A percentile compares a stretch with the other conserved stretches of the same genome.
These are phyloP conservation scores for Colistium nudipinnis DNA, from an alignment of 2,113 vertebrate genomes.

Conservation along the genomic window DNA sequence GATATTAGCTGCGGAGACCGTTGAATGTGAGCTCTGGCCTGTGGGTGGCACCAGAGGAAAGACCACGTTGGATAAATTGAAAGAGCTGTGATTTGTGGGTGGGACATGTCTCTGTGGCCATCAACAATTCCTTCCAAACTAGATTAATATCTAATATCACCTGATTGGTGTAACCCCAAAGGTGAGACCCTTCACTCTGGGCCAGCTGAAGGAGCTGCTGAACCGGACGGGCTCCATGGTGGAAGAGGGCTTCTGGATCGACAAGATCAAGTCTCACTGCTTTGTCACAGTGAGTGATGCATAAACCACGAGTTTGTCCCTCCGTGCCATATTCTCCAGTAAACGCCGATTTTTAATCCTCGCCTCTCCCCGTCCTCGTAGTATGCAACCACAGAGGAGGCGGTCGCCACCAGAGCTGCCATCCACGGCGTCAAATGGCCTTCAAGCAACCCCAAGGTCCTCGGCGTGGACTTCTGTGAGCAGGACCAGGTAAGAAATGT, in stretches of 20 bases:
- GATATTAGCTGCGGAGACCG: too few relatives aligned
- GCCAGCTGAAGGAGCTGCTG: constrained; percentile 90
- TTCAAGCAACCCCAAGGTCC: constrained; percentile 91
- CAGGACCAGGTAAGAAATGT: constrained; percentile 85
- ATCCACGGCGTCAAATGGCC: constrained; percentile 94
- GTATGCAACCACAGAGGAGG: constrained; percentile 89
- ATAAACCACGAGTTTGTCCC: not conserved
- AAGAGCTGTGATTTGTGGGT: not conserved
- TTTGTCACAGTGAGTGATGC: constrained; percentile 86
- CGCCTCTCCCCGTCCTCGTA: constrained; percentile 37
- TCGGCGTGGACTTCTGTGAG: constrained; percentile 88
- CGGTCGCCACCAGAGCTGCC: constrained; percentile 84
- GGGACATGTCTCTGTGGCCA: not conserved
- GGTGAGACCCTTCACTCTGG: constrained; percentile 92
- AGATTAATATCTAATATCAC: too few relatives aligned
- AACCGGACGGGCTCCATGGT: constrained; percentile 86
- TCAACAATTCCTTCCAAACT: too few relatives aligned
- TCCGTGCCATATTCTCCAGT: too few relatives aligned
- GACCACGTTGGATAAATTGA: not conserved
- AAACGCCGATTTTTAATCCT: not conserved
- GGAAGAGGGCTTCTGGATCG: constrained; percentile 93
- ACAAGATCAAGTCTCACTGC: constrained; percentile 95
- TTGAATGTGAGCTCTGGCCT: not conserved
- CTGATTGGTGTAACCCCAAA: too few relatives aligned
- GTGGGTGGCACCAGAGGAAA: constrained; percentile 28